A percentile compares a stretch with the other conserved stretches of the same genome.
phyloP scores from a whole-genome alignment of 2,113 vertebrate genomes.

The Glareola pratincola region DNA sequence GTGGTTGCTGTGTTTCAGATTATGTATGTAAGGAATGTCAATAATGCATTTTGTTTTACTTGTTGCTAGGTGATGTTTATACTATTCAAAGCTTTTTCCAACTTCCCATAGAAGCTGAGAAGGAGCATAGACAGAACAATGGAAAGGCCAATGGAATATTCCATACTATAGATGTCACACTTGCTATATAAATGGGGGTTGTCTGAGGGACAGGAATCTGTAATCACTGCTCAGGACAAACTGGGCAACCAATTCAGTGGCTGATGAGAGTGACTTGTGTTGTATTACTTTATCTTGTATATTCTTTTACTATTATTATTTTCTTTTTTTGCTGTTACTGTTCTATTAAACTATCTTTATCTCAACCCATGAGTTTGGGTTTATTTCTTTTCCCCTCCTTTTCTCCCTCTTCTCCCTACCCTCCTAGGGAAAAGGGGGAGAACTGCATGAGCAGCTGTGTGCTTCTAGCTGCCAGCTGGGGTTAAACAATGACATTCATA shows the following conservation, averaged over 20 bases:
- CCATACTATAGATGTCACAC: background rate
- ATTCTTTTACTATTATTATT: background rate
- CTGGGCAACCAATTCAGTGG: background rate
- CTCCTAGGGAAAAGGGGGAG: background rate
- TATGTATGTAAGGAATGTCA: background rate
- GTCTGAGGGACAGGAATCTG: background rate
- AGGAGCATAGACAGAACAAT: background rate
- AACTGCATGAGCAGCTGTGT: background rate
- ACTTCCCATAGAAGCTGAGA: background rate
- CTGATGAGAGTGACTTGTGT: background rate
- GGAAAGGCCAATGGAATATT: background rate
- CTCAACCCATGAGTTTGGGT: background rate
- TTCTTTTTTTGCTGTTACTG: background rate
- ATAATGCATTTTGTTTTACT: background rate
- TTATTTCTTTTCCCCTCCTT: background rate
- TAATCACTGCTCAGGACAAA: background rate
- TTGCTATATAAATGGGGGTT: background rate
- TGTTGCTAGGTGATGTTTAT: background rate
- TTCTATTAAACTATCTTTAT: background rate
- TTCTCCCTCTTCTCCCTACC: background rate
- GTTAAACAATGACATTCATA: background rate
- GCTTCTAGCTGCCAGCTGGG: background rate
- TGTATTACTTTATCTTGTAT: background rate
- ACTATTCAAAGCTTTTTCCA: background rate
- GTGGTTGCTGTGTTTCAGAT: background rate